Evolutionary conservation across 1,140 invertebrate species (phyloP), one percentile per base, ranked within the genome.

Genomic region (Piezodorus guildinii): DNA sequence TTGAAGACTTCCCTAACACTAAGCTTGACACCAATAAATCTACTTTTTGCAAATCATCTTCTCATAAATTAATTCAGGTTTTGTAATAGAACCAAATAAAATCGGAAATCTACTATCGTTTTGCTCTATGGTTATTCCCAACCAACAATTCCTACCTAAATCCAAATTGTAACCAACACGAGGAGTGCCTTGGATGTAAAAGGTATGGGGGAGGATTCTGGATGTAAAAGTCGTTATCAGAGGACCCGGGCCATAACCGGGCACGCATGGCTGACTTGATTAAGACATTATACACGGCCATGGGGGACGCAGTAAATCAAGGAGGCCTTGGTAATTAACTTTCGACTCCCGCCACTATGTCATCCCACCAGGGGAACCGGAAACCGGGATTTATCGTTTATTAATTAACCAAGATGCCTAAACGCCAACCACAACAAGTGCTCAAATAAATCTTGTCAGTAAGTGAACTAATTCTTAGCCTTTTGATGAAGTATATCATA

Each of bases 201-300:
- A 56, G 17, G 52, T 56, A 25, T 6, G 27, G 52, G 23, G 52
- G 52, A 56, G 52, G 23, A 23, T 2, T 16, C 52, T 23, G 23
- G 52, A 56, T 56, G 52, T 56, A 56, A 56, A 56, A 56, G 52
- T 56, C 52, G 58, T 60, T 60, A 60, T 60, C 58, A 17, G 52
- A 23, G 52, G 6, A 10, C n/a, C 15, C 58, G 12, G 30, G 39
- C 27, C 58, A 64, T 64, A 64, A 64, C 63, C 17, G 52, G 52
- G 19, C 63, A 64, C 49, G 63, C 27, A 44, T 64, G 52, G 63
- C 30, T 64, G 63, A 58, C 52, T 59, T 64, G 63, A 64, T 64
- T 64, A 64, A 64, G 63, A 64, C 63, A 64, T 64, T 64, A 64
- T 58, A 64, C 62, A 27, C 45, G 27, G 62, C 62, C 43, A 39